Conservation (phyloP, 2,113 vertebrate species). For the Limanda limanda region DNA sequence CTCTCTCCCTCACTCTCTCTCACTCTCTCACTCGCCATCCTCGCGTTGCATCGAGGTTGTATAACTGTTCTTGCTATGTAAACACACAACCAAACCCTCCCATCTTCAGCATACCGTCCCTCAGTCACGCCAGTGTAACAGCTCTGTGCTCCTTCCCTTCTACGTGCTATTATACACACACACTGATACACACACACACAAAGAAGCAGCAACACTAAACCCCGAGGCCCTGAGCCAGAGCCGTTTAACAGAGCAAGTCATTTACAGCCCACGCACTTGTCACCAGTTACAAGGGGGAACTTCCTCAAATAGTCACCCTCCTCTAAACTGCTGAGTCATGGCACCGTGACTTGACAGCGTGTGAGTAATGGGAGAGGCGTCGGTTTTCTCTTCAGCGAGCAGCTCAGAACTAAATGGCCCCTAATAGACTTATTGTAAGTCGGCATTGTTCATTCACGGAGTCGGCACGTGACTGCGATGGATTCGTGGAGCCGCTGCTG, state of each 20-base stretch:
- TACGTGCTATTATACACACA: conserved; percentile 19
- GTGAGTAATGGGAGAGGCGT: conserved; percentile 34
- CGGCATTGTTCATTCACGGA: conserved; percentile 28
- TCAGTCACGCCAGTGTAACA: conserved; percentile 34
- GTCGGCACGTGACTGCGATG: neutral
- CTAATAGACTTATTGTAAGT: conserved; percentile 17
- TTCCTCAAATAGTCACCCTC: conserved; percentile 50
- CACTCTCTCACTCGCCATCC: conserved; percentile 22
- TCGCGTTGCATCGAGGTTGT: conserved; percentile 65
- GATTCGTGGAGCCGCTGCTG: conserved; percentile 1
- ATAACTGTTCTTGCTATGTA: conserved; percentile 72
- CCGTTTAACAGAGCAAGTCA: conserved; percentile 58
- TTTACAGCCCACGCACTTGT: conserved; percentile 50
- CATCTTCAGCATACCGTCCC: conserved; percentile 34
- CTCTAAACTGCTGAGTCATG: conserved; percentile 41
- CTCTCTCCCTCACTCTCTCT: conserved; percentile 9
- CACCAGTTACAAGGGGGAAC: conserved; percentile 43
- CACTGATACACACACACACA: no score
- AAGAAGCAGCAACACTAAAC: conserved; percentile 19
- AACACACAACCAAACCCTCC: conserved; percentile 57
- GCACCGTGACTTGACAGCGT: conserved; percentile 15
- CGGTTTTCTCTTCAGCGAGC: conserved; percentile 15
- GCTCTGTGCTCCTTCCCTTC: conserved; percentile 35
- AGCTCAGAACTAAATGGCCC: conserved; percentile 1
- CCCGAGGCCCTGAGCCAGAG: conserved; percentile 43